phyloP scores from a whole-genome alignment of 2,113 vertebrate genomes.

The Campylomormyrus numenius region DNA sequence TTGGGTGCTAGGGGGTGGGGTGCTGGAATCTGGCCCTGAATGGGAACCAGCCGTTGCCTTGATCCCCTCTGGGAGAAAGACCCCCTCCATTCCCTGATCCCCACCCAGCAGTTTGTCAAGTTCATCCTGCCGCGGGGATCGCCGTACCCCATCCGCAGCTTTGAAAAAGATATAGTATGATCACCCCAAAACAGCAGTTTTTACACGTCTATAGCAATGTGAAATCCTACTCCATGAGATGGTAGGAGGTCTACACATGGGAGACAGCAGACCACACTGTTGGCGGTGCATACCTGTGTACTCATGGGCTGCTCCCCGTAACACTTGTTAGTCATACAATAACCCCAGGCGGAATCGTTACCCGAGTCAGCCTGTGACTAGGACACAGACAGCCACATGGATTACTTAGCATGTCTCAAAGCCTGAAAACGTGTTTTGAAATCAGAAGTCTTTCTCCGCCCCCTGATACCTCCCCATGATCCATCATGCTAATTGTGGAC shows the following conservation, averaged over 20 bases:
- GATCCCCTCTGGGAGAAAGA: background rate
- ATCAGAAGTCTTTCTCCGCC: background rate
- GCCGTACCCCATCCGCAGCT: background rate
- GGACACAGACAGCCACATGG: background rate
- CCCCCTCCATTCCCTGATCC: background rate
- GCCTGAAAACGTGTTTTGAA: background rate
- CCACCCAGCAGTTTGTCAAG: background rate
- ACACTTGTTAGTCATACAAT: background rate
- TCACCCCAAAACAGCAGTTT: background rate
- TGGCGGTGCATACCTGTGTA: background rate
- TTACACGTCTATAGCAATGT: background rate
- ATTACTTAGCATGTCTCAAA: background rate
- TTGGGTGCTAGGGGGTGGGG: background rate
- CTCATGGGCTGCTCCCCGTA: background rate
- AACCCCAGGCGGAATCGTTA: background rate
- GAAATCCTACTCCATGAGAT: background rate
- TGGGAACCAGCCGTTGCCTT: background rate
- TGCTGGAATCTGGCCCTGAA: background rate
- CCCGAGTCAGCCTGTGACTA: background rate
- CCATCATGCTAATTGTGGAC: conserved; percentile 23
- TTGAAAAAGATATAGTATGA: background rate
- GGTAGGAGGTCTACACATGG: background rate
- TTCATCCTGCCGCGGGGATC: background rate
- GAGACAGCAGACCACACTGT: background rate
- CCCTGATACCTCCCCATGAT: background rate